These are phyloP conservation scores for Tridacna crocea DNA, from an alignment of 2,888 invertebrate genomes.

Conservation along the genomic window DNA sequence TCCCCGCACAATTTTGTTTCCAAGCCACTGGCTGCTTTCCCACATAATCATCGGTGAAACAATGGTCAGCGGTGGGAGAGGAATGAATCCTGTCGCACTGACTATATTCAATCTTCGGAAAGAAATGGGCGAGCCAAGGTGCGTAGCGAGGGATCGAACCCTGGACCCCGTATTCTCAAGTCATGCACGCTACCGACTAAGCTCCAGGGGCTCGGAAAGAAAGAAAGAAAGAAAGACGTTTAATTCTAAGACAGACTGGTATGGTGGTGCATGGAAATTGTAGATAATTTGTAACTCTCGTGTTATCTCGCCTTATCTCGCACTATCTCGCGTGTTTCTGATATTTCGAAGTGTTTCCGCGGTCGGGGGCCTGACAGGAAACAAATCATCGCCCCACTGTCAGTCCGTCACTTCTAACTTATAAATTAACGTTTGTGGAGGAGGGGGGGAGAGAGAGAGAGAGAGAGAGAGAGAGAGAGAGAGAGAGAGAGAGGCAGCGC, in stretches of 20 bases:
- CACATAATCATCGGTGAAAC: too few species aligned
- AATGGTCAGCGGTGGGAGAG: too few species aligned
- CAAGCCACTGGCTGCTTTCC: too few species aligned
- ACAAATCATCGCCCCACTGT: slow-evolving; percentile 40
- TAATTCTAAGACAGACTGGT: not conserved
- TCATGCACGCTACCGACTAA: not conserved
- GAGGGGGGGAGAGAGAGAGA: too few species aligned
- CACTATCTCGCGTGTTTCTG: slow-evolving; percentile 49
- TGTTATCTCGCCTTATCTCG: slow-evolving; percentile 53
- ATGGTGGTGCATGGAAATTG: slow-evolving; percentile 53
- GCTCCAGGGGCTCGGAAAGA: not conserved
- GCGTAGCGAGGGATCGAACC: not conserved
- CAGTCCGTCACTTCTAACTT: slow-evolving; percentile 13
- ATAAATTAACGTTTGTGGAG: not conserved
- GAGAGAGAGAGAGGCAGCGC: too few species aligned
- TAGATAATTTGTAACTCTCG: slow-evolving; percentile 62
- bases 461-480: too few species aligned
- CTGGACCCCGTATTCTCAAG: not conserved
- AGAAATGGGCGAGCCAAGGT: too few species aligned
- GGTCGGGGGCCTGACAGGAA: slow-evolving; percentile 46
- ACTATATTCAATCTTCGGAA: too few species aligned
- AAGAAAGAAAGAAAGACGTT: not conserved
- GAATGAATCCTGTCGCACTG: too few species aligned
- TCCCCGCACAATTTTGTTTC: too few species aligned
- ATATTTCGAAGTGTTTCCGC: slow-evolving; percentile 56